A percentile compares a stretch with the other conserved stretches of the same genome.
These are phyloP conservation scores for Luperina nickerlii DNA, from an alignment of 2,888 invertebrate species.

Conservation along the genomic window DNA sequence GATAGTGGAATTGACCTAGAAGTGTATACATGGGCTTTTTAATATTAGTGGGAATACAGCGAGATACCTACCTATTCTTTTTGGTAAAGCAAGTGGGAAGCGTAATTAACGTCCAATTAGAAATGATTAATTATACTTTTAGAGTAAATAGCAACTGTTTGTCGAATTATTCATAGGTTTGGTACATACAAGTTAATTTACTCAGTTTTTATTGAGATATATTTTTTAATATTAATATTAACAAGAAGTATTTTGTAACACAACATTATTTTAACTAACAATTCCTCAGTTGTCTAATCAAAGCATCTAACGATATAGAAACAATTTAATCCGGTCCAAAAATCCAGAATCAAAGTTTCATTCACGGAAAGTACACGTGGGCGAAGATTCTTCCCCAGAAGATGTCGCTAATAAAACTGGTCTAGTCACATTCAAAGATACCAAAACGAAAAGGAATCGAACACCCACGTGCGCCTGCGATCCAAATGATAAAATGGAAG, in stretches of 20 bases:
- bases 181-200: too few species aligned
- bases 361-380: conserved; percentile 31
- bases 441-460: conserved; percentile 58
- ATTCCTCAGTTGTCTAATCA: background rate
- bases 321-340: background rate
- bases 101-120: background rate
- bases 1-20: conserved; percentile 64
- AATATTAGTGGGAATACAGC: conserved; percentile 34
- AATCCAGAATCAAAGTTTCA: conserved; percentile 28
- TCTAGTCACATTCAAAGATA: conserved; percentile 54
- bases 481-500: conserved; percentile 58
- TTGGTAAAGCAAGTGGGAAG: conserved; percentile 2
- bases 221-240: too few species aligned
- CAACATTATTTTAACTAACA: too few species aligned
- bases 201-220: background rate
- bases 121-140: conserved; percentile 1
- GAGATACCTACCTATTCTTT: background rate
- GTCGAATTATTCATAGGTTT: background rate
- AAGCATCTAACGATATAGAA: background rate
- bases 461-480: conserved; percentile 62
- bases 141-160: background rate
- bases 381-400: conserved; percentile 36
- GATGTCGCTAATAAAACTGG: conserved; percentile 64
- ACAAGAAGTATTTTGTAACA: too few species aligned
- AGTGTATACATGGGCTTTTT: conserved; percentile 40